Evolutionary conservation across 2,113 vertebrate genomes (phyloP).

Genomic region (Clarias gariepinus): DNA sequence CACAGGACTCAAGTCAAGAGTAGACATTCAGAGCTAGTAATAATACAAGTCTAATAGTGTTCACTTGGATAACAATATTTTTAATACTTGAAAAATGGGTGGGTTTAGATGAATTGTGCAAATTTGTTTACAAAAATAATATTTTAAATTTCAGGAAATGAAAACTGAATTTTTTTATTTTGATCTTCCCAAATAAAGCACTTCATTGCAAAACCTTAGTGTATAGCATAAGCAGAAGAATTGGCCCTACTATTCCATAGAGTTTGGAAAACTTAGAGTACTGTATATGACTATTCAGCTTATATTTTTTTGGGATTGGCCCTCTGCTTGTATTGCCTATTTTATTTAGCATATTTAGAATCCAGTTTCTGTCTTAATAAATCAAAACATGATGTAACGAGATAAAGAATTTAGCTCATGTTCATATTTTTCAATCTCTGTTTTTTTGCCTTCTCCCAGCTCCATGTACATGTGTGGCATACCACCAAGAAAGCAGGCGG

Average conservation of each 20-base stretch:
- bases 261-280: neutral
- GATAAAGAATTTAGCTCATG: neutral
- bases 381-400: neutral
- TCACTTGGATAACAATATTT: neutral
- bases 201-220: neutral
- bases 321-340: neutral
- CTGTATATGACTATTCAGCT: neutral
- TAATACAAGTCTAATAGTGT: neutral
- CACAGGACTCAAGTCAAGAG: neutral
- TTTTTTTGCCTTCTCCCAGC: constrained; percentile 66
- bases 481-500: constrained; percentile 92
- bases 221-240: neutral
- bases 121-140: neutral
- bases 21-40: neutral
- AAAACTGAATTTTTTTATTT: neutral
- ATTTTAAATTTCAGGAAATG: neutral
- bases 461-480: constrained; percentile 89
- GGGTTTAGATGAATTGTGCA: neutral
- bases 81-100: neutral
- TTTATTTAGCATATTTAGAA: neutral
- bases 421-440: neutral
- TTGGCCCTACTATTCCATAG: no score
- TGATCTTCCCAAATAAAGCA: neutral
- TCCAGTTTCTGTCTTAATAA: neutral
- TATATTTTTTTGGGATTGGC: neutral